phyloP scores from a whole-genome alignment of 2,113 vertebrate genomes.

The Percina caprodes region DNA sequence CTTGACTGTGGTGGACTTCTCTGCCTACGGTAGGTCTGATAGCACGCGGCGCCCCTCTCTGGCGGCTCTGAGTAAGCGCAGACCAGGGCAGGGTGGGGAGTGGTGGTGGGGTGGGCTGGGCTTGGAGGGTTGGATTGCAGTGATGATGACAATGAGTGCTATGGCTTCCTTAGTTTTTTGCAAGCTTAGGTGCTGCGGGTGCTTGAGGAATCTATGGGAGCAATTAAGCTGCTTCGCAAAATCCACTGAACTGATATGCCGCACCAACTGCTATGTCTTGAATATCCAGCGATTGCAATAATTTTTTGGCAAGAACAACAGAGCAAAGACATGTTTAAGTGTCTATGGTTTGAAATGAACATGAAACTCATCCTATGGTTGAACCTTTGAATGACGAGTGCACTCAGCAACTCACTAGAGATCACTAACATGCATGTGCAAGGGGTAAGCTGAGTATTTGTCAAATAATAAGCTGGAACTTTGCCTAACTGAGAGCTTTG shows the following conservation, averaged over 20 bases:
- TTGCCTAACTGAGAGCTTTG: constrained; percentile 59
- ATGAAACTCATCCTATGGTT: constrained; percentile 77
- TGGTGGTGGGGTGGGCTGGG: constrained; percentile 59
- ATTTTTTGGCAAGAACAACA: constrained; percentile 49
- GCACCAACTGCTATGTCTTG: constrained; percentile 81
- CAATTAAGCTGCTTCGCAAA: constrained; percentile 81
- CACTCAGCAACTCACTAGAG: constrained; percentile 81
- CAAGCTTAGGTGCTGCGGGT: constrained; percentile 85
- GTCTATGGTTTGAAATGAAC: constrained; percentile 75
- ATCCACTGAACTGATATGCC: constrained; percentile 82
- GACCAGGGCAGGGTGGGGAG: constrained; percentile 66
- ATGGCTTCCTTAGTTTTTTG: constrained; percentile 84
- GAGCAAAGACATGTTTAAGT: constrained; percentile 61
- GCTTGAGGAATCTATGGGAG: constrained; percentile 83
- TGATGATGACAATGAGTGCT: constrained; percentile 81
- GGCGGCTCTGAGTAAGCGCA: constrained; percentile 82
- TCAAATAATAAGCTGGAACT: constrained; percentile 66
- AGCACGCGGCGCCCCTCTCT: constrained; percentile 83
- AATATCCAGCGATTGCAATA: constrained; percentile 71
- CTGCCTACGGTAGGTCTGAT: constrained; percentile 87
- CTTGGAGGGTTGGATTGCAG: constrained; percentile 77
- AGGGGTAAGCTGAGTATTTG: constrained; percentile 82
- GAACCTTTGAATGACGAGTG: constrained; percentile 82
- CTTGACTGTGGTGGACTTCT: constrained; percentile 87
- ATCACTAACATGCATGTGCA: constrained; percentile 88